These are phyloP conservation scores for Pharmacophagus antenor DNA, from an alignment of 2,888 invertebrate genomes.

Conservation along the genomic window DNA sequence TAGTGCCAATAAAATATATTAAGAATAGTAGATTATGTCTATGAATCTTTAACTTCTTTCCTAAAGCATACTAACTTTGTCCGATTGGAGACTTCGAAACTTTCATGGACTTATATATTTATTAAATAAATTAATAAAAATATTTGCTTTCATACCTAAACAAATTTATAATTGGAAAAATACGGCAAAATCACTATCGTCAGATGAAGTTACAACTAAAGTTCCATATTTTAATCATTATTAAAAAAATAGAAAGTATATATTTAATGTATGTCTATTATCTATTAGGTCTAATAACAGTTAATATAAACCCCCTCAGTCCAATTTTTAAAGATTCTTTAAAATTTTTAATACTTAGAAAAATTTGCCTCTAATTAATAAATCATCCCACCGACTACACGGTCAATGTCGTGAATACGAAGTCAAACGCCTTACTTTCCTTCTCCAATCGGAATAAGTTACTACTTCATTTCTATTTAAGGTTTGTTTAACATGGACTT, in stretches of 20 bases:
- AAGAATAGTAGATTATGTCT: conserved; percentile 36
- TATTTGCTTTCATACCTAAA: not conserved
- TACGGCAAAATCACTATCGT: not conserved
- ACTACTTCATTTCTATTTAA: not conserved
- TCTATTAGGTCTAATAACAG: too few relatives aligned
- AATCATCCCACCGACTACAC: too few relatives aligned
- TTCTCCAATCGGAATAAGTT: conserved; percentile 21
- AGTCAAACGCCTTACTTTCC: not conserved
- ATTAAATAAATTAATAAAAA: not conserved
- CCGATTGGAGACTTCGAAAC: conserved; percentile 15
- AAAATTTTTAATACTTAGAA: too few relatives aligned
- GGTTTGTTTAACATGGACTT: conserved; percentile 27
- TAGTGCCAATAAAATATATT: conserved; percentile 66
- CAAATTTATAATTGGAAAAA: not conserved
- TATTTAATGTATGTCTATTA: too few relatives aligned
- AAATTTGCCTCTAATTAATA: too few relatives aligned
- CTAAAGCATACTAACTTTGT: conserved; percentile 13
- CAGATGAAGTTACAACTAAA: too few relatives aligned
- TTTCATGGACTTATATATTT: not conserved
- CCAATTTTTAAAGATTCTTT: too few relatives aligned
- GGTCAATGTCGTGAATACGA: too few relatives aligned
- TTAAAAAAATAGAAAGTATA: too few relatives aligned
- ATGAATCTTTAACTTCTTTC: conserved; percentile 33
- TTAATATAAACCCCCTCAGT: too few relatives aligned
- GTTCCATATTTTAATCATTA: too few relatives aligned